Evolutionary conservation across 2,797 vertebrate genomes (phyloP).

Genomic region (Pseudotriccus pelzelni): DNA sequence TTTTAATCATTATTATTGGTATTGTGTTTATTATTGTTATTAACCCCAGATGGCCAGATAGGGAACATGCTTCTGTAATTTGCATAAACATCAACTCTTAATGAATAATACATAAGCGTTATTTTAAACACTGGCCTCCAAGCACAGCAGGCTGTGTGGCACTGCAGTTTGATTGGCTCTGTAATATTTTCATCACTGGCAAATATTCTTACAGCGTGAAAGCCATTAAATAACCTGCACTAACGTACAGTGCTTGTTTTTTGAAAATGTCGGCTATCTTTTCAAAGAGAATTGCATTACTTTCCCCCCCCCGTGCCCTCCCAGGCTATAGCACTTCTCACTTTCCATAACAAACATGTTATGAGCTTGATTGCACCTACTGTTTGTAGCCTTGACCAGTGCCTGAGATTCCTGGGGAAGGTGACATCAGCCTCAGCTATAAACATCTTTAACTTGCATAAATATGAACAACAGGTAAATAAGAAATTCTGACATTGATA

Average conservation of each 20-base stretch:
- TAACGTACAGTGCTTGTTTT: constrained; percentile 47
- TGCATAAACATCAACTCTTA: constrained; percentile 88
- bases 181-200: constrained; percentile 71
- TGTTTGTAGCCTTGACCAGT: constrained; percentile 22
- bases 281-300: constrained; percentile 49
- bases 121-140: constrained; percentile 76
- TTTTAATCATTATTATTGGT: not conserved
- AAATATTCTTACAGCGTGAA: constrained; percentile 74
- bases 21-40: constrained; percentile 28
- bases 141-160: constrained; percentile 51
- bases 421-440: constrained; percentile 55
- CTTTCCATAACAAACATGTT: constrained; percentile 49
- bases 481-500: constrained; percentile 32
- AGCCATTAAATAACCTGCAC: constrained; percentile 48
- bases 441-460: constrained; percentile 65
- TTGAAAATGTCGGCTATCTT: constrained; percentile 48
- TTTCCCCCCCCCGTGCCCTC: not conserved
- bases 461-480: constrained; percentile 72
- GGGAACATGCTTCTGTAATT: constrained; percentile 75
- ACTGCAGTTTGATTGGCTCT: constrained; percentile 73
- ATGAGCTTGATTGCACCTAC: not conserved
- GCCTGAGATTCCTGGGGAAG: constrained; percentile 54
- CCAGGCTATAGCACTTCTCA: not conserved
- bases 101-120: constrained; percentile 93
- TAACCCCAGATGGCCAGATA: constrained; percentile 72